These are phyloP conservation scores for Microtus pennsylvanicus DNA, from an alignment of 2,113 vertebrate genomes.

Conservation along the genomic window DNA sequence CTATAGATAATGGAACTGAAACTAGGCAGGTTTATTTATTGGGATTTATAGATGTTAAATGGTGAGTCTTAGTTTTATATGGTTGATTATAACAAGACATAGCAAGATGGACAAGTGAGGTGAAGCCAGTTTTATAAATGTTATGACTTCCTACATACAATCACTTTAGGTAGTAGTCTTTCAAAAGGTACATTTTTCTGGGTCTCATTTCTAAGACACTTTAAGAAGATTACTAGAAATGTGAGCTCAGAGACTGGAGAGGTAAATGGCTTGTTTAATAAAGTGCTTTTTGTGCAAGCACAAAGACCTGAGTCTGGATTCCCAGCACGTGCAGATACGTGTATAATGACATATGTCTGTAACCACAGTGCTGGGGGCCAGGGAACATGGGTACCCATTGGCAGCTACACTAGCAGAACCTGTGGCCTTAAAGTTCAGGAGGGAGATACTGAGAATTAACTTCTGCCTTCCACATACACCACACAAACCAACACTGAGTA, in stretches of 20 bases:
- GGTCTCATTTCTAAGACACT: background rate
- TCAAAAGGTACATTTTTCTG: background rate
- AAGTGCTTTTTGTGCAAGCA: background rate
- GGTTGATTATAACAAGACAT: background rate
- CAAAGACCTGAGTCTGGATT: background rate
- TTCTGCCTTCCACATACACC: background rate
- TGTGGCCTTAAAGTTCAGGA: background rate
- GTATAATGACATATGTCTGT: background rate
- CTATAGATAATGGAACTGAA: background rate
- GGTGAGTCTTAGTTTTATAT: background rate
- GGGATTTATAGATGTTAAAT: conserved; percentile 8
- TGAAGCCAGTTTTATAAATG: conserved; percentile 14
- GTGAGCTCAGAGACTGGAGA: background rate
- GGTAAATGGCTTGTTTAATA: background rate
- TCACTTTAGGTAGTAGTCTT: conserved; percentile 23
- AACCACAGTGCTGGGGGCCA: background rate
- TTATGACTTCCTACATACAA: conserved; percentile 24
- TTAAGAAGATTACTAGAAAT: background rate
- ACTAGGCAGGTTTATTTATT: background rate
- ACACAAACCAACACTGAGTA: background rate
- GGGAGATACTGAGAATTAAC: background rate
- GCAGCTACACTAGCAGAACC: background rate
- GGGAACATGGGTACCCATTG: background rate
- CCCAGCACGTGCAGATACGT: background rate
- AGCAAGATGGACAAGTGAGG: background rate